phyloP scores from a whole-genome alignment of 2,888 invertebrate species.

The Ametastegia equiseti region DNA sequence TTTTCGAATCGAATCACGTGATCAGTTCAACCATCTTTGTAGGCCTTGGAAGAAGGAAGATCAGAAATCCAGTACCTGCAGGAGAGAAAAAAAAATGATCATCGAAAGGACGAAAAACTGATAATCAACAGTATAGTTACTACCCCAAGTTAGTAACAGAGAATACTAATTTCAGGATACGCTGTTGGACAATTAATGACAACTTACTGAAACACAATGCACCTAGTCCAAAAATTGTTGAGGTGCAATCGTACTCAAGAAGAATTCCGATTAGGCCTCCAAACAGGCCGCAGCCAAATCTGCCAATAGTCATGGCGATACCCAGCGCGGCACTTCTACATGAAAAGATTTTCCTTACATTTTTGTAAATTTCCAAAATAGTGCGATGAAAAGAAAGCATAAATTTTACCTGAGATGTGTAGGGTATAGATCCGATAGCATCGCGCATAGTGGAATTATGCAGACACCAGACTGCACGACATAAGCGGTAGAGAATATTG shows the following conservation, averaged over 20 bases:
- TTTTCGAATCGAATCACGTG: neutral
- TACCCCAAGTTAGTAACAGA: too few species aligned
- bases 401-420: conserved; percentile 28
- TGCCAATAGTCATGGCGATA: conserved; percentile 2
- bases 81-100: neutral
- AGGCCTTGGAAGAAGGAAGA: neutral
- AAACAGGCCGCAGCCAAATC: conserved; percentile 5
- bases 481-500: neutral
- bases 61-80: conserved; percentile 4
- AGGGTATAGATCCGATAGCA: neutral
- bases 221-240: conserved; percentile 16
- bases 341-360: too few species aligned
- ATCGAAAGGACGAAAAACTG: neutral
- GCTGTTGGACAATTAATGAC: neutral
- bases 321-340: conserved; percentile 12
- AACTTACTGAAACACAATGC: neutral
- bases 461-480: neutral
- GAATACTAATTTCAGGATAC: too few species aligned
- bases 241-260: neutral
- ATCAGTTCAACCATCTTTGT: neutral
- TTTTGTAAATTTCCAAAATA: too few species aligned
- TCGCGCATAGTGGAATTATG: neutral
- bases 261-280: neutral
- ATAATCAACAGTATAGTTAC: too few species aligned
- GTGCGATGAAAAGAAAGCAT: too few species aligned